phyloP scores from a whole-genome alignment of 1,140 invertebrate genomes.

The Anagrus nilaparvatae region DNA sequence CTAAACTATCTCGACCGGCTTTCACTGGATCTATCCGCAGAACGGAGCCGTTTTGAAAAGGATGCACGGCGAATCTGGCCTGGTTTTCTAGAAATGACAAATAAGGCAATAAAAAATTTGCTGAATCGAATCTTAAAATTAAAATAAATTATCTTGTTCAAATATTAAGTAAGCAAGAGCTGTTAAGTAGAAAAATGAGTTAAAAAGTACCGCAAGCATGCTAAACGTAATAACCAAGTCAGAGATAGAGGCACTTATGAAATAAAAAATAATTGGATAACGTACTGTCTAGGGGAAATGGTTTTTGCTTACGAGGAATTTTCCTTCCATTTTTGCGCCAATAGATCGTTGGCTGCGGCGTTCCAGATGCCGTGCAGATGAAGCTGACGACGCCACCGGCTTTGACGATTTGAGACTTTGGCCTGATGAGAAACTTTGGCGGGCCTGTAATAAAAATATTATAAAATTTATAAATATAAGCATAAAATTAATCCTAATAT shows the following conservation, averaged over 20 bases:
- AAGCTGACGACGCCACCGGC: conserved; percentile 87
- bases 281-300: too few species aligned
- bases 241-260: too few species aligned
- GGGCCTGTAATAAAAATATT: conserved; percentile 68
- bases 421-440: conserved; percentile 77
- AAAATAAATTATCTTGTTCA: too few species aligned
- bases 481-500: neutral
- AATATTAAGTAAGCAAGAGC: too few species aligned
- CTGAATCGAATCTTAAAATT: too few species aligned
- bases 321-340: conserved; percentile 86
- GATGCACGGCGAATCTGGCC: conserved; percentile 61
- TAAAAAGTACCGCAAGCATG: too few species aligned
- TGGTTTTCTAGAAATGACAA: conserved; percentile 51
- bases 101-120: too few species aligned
- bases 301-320: conserved; percentile 67
- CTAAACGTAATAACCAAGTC: too few species aligned
- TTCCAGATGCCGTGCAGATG: conserved; percentile 86
- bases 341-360: conserved; percentile 77
- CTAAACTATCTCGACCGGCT: conserved; percentile 70
- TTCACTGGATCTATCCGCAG: conserved; percentile 88
- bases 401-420: conserved; percentile 76
- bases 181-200: too few species aligned
- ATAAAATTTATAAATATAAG: too few species aligned
- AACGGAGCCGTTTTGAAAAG: conserved; percentile 63
- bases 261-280: too few species aligned